Base-by-base conservation (phyloP, 2,113 vertebrate species). In the Pseudorasbora parva region DNA sequence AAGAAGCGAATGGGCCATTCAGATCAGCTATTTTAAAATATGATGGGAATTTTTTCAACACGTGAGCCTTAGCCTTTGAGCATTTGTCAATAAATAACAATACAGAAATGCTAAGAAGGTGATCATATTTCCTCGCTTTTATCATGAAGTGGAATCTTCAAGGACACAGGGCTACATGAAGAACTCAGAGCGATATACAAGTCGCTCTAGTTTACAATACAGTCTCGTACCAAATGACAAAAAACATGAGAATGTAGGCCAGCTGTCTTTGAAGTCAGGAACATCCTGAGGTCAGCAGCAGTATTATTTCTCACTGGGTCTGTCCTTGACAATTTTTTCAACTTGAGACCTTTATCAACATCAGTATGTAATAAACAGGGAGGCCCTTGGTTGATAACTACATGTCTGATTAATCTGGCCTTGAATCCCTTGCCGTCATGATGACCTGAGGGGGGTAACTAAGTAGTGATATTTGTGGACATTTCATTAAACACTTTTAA, bases 201-300 rank as follows among this genome's bases (percentile, higher is more conserved):
- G 59, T 80, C 43, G 8, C 43, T 64, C 60, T 49, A 15, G 8
- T 80, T 30, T n/a, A 51, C 43, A 33, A 80, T 80, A 33, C 10
- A 17, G 47, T 37, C 62, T 81, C 12, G 5, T 81, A 68, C 64
- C 27, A 56, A 54, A 71, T 69, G 45, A 81, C 79, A 81, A 71
- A 80, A 12, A 69, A 54, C 79, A 37, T 33, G 47, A 56, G 64
- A 81, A 81, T 71, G n/a, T 81, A 81, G 79, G 64, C 25, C 64
- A 81, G 21, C 12, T 19, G 7, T 43, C 60, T 79, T 79, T 79
- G 78, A 79, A 79, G 78, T 21, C 6, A 30, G 59, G 45, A 79
- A 81, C 47, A 41, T 81, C 79, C 62, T 37, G 79, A 54, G 62
- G 79, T 81, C 64, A 56, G 30, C 2, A 66, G 43, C 37, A 33